Evolutionary conservation across 1,140 invertebrate species (phyloP).

Genomic region (Caenorhabditis elegans): DNA sequence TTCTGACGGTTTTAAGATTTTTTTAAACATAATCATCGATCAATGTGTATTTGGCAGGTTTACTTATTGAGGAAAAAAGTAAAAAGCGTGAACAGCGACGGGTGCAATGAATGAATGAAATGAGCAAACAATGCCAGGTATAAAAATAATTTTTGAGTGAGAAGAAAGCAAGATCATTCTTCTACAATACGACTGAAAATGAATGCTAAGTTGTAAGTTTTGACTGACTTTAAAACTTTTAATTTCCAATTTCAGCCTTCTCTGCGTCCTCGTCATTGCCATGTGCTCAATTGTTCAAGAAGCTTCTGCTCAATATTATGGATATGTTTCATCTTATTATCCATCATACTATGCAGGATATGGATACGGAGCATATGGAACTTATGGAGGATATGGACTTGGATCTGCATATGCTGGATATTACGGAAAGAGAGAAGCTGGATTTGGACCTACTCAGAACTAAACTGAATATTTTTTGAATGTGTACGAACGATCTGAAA

Average conservation of each 20-base stretch:
- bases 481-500: neutral
- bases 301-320: conserved; percentile 18
- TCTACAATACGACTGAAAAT: neutral
- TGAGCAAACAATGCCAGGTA: neutral
- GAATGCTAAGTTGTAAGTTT: neutral
- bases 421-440: conserved; percentile 4
- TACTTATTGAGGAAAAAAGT: neutral
- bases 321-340: too few relatives aligned
- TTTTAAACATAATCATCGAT: neutral
- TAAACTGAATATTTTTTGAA: neutral
- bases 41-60: neutral
- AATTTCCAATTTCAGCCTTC: conserved; percentile 13
- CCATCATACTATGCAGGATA: too few relatives aligned
- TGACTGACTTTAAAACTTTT: too few relatives aligned
- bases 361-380: neutral
- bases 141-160: neutral
- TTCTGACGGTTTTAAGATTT: neutral
- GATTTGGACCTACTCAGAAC: neutral
- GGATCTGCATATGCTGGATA: conserved; percentile 21
- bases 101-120: neutral
- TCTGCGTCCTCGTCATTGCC: neutral
- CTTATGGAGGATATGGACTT: neutral
- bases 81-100: neutral
- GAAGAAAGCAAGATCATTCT: neutral
- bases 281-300: conserved; percentile 2